Conservation (phyloP, 1,140 invertebrate species). For the Drosophila nannoptera region DNA sequence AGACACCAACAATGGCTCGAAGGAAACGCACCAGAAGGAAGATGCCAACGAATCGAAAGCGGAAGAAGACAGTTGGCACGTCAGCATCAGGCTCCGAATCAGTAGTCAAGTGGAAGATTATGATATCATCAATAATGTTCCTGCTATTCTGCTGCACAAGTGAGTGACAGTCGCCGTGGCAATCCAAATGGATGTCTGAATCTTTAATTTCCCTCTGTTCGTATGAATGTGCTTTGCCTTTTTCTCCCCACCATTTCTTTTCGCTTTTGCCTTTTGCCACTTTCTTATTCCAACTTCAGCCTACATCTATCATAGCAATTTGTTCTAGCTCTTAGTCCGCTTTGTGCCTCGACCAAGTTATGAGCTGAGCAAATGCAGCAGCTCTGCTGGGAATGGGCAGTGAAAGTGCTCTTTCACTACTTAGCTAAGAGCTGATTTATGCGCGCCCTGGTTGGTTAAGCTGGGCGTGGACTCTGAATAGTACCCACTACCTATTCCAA, state of each 20-base stretch:
- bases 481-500: no score
- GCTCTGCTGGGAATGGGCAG: slow-evolving; percentile 16
- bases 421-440: slow-evolving; percentile 27
- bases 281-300: neutral
- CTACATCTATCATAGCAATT: slow-evolving; percentile 28
- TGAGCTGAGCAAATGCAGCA: slow-evolving; percentile 10
- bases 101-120: slow-evolving; percentile 79
- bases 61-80: slow-evolving; percentile 47
- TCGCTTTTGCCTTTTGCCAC: neutral
- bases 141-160: slow-evolving; percentile 73
- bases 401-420: slow-evolving; percentile 13
- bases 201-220: slow-evolving; percentile 18
- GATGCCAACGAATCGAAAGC: slow-evolving; percentile 47
- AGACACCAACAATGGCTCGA: slow-evolving; percentile 24
- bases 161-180: slow-evolving; percentile 54
- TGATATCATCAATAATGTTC: slow-evolving; percentile 77
- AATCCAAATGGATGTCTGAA: slow-evolving; percentile 18
- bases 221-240: neutral
- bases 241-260: neutral
- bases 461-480: no score
- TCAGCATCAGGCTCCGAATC: slow-evolving; percentile 63
- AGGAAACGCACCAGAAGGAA: slow-evolving; percentile 41
- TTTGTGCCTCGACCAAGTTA: slow-evolving; percentile 23
- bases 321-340: slow-evolving; percentile 9
- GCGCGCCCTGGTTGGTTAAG: no score